Percentiles rank a stretch among this genome's conserved stretches.
Evolutionary conservation across 2,113 vertebrate species (phyloP).

Genomic region (Holacanthus passer): DNA sequence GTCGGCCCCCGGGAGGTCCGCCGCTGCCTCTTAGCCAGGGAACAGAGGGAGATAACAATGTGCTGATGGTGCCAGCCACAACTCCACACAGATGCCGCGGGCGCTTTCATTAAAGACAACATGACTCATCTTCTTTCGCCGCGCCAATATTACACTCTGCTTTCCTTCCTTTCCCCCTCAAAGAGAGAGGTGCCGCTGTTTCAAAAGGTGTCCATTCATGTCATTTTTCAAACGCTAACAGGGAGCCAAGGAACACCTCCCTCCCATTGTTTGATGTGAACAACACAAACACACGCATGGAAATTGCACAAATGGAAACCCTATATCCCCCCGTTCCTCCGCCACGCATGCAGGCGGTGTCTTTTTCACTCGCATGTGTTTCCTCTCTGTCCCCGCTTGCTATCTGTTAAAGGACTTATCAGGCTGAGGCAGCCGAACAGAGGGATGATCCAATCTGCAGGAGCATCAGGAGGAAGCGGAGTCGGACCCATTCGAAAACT

Average conservation of each 20-base stretch:
- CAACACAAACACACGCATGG: constrained; percentile 30
- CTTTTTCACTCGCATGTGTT: constrained; percentile 47
- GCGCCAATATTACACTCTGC: constrained; percentile 55
- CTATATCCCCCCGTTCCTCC: neutral
- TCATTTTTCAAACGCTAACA: constrained; percentile 60
- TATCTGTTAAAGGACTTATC: constrained; percentile 60
- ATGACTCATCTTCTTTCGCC: constrained; percentile 66
- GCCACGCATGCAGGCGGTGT: constrained; percentile 21
- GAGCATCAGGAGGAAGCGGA: constrained; percentile 35
- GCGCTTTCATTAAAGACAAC: constrained; percentile 68
- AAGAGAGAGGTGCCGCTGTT: constrained; percentile 46
- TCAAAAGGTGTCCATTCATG: constrained; percentile 60
- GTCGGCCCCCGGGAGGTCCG: constrained; percentile 50
- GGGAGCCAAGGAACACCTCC: constrained; percentile 56
- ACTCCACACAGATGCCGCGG: constrained; percentile 53
- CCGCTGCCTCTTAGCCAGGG: constrained; percentile 55
- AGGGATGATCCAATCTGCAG: constrained; percentile 55
- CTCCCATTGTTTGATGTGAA: constrained; percentile 54
- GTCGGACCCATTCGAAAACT: constrained; percentile 19
- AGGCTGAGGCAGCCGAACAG: constrained; percentile 50
- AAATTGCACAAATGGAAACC: constrained; percentile 18
- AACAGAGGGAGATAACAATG: constrained; percentile 75
- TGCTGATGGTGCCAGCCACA: constrained; percentile 72
- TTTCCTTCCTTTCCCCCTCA: constrained; percentile 40
- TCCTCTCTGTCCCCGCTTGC: constrained; percentile 54